phyloP scores from a whole-genome alignment of 1,140 invertebrate species.

The Babylonia areolata region DNA sequence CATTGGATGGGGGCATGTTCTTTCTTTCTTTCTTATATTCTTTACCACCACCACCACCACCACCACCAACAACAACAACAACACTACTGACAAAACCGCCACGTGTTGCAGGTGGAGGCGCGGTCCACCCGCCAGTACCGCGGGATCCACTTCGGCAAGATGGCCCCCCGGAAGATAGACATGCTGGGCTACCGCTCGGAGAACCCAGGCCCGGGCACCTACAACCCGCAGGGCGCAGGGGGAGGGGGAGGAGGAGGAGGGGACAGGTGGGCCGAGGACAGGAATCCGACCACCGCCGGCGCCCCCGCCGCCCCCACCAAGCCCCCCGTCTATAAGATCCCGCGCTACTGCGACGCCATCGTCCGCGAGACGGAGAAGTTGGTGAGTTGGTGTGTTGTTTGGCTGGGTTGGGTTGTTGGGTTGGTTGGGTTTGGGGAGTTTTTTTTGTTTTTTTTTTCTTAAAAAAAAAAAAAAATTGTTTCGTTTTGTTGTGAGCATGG shows the following conservation, averaged over 20 bases:
- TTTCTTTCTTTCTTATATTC: neutral
- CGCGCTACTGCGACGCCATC: constrained; percentile 73
- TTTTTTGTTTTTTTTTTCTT: too few species aligned
- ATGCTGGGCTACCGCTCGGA: neutral
- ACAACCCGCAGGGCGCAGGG: constrained; percentile 45
- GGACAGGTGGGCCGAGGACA: neutral
- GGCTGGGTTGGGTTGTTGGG: too few species aligned
- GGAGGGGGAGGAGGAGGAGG: neutral
- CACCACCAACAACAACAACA: too few species aligned
- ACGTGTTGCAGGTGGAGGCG: constrained; percentile 40
- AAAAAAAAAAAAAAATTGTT: too few species aligned
- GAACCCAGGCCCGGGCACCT: constrained; percentile 74
- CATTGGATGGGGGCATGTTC: too few species aligned
- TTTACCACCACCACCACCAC: too few species aligned
- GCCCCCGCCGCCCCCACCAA: neutral
- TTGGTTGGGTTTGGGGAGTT: too few species aligned
- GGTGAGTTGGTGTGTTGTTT: too few species aligned
- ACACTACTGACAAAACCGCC: too few species aligned
- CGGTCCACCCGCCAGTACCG: constrained; percentile 69
- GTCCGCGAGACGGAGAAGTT: constrained; percentile 71
- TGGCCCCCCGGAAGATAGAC: constrained; percentile 65
- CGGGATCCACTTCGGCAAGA: constrained; percentile 73
- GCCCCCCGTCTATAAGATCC: constrained; percentile 66
- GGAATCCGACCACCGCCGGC: too few species aligned
- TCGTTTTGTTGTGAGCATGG: too few species aligned